A percentile compares a stretch with the other conserved stretches of the same genome.
Conservation (phyloP, 2,888 invertebrate genomes). For the Megalurothrips usitatus region DNA sequence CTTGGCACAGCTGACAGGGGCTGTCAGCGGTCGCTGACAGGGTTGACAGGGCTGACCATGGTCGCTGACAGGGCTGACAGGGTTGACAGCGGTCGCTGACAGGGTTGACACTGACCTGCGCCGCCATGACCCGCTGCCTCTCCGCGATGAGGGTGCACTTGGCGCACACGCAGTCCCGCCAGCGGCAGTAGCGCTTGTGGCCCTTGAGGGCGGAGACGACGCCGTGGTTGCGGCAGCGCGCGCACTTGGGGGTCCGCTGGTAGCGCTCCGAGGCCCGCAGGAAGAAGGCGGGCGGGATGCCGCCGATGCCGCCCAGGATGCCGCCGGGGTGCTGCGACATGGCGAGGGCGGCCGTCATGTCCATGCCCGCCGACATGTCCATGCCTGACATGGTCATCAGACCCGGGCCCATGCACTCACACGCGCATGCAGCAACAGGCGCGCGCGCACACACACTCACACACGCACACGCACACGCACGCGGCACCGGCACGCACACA, state of each 20-base stretch:
- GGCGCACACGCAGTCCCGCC: slow-evolving; percentile 96
- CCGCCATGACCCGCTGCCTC: slow-evolving; percentile 96
- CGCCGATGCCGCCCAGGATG: slow-evolving; percentile 53
- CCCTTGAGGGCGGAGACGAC: slow-evolving; percentile 94
- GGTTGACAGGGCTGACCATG: no score
- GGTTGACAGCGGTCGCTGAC: no score
- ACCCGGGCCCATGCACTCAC: background rate
- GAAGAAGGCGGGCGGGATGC: slow-evolving; percentile 78
- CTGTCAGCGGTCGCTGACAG: no score
- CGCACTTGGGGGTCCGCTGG: slow-evolving; percentile 95
- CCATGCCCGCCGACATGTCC: slow-evolving; percentile 81
- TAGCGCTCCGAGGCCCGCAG: slow-evolving; percentile 83
- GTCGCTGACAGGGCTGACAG: no score
- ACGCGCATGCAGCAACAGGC: slow-evolving; percentile 6
- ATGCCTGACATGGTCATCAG: slow-evolving; percentile 46
- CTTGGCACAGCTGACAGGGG: no score
- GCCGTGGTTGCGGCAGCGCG: slow-evolving; percentile 95
- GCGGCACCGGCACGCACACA: background rate
- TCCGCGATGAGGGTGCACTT: slow-evolving; percentile 98
- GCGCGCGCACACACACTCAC: background rate
- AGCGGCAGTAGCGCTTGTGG: slow-evolving; percentile 92
- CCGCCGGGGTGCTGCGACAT: slow-evolving; percentile 71
- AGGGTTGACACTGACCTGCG: slow-evolving; percentile 64
- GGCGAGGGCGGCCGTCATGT: slow-evolving; percentile 66
- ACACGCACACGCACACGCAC: background rate